Conservation (phyloP, 2,888 invertebrate genomes). For the Meliscaeva auricollis region DNA sequence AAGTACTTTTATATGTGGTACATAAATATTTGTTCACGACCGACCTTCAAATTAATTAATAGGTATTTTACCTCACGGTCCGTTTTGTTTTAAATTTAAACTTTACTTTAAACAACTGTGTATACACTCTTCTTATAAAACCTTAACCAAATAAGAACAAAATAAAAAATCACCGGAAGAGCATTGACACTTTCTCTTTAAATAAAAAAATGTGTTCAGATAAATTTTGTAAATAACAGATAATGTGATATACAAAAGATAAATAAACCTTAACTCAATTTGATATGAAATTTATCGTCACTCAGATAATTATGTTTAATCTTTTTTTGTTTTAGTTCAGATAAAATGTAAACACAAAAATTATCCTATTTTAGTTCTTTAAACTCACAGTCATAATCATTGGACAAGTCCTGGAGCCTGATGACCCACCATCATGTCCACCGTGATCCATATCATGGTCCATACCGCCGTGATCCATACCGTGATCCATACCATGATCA, state of each 20-base stretch:
- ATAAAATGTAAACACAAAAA: no score
- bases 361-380: conserved; percentile 3
- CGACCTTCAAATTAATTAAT: no score
- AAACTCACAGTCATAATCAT: conserved; percentile 83
- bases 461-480: conserved; percentile 28
- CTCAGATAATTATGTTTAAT: neutral
- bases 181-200: neutral
- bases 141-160: neutral
- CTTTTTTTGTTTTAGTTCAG: no score
- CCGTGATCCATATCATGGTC: conserved; percentile 62
- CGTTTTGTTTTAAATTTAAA: no score
- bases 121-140: no score
- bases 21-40: no score
- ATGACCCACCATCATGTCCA: conserved; percentile 69
- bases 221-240: neutral
- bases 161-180: neutral
- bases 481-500: conserved; percentile 59
- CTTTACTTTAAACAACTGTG: no score
- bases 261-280: conserved; percentile 2
- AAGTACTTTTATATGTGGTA: neutral
- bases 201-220: neutral
- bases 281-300: neutral
- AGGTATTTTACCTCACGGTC: no score
- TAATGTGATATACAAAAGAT: conserved; percentile 2
- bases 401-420: conserved; percentile 78